Evolutionary conservation across 2,888 invertebrate species (phyloP), one percentile per base, ranked within the genome.

Genomic region (Oasisia sp.): DNA sequence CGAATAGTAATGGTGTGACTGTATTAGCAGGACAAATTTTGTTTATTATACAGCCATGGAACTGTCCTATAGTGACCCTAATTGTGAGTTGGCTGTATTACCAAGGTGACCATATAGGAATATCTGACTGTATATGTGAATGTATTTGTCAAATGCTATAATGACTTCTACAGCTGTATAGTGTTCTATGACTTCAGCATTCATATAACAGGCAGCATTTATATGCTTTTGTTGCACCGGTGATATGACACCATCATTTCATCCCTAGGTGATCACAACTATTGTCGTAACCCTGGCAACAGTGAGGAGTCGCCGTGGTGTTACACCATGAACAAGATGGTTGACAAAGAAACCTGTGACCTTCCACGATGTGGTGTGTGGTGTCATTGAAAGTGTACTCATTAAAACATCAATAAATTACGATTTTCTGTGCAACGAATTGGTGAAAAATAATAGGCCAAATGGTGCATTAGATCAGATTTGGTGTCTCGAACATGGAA

Each of bases 251-350:
- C 45, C 44, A 44, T n/a, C 32, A 1, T 32, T 50, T 91, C 92
- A 91, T 32, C 94, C 32, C 11, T 32, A 95, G 98, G 98, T 32
- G 95, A 96, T 89, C 98, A 99, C 96, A 98, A 98, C 95, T 99
- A 98, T 96, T 98, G 97, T 95, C 97, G 99, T 93, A 99, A 99
- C 96, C 99, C 99, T 74, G 98, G 98, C 44, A 98, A 98, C 56
- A 97, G 97, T 0, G 98, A 98, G 96, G 96, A 97, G 0, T 98
- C 98, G 94, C 99, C 99, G 0, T 99, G 99, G 98, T 99, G 99
- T 96, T 98, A 92, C 38, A 93, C 93, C n/a, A 92, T 90, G 38
- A 91, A 93, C 90, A 90, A 91, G 9, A 74, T 97, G 95, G 97
- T 97, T 94, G 97, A 97, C 94, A 97, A 97, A 95, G 98, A 99